These are phyloP conservation scores for Chloropsis hardwickii DNA, from an alignment of 2,113 vertebrate species.

Conservation along the genomic window DNA sequence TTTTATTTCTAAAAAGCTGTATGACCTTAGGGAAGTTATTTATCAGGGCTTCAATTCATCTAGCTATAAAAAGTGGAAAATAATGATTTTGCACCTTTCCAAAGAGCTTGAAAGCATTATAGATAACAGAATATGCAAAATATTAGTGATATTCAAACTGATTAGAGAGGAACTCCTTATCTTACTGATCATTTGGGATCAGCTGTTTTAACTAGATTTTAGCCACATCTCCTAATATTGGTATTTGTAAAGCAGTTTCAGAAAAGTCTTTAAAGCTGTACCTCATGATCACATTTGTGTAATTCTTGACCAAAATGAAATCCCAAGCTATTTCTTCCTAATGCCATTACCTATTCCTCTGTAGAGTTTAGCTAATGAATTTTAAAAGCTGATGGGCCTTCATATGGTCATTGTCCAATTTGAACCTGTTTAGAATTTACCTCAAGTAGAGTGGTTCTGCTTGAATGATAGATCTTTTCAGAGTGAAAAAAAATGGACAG, in stretches of 20 bases:
- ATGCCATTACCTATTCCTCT: neutral
- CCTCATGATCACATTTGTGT: neutral
- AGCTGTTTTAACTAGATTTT: neutral
- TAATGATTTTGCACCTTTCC: neutral
- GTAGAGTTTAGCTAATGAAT: neutral
- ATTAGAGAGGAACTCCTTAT: neutral
- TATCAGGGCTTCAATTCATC: neutral
- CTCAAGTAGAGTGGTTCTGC: neutral
- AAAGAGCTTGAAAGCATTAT: neutral
- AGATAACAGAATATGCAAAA: neutral
- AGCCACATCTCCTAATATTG: neutral
- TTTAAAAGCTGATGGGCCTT: neutral
- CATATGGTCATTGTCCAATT: neutral
- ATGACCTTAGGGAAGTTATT: neutral
- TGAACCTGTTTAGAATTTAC: neutral
- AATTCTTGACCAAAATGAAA: neutral
- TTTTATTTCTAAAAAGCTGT: conserved; percentile 1
- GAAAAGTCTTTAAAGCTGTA: neutral
- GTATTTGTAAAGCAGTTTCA: neutral
- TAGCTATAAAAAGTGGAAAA: neutral
- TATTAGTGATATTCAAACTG: neutral
- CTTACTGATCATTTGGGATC: neutral
- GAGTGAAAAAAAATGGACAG: neutral
- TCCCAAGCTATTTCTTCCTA: neutral
- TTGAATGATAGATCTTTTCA: neutral